phyloP scores from a whole-genome alignment of 1,140 invertebrate species.

The Drosophila serrata region DNA sequence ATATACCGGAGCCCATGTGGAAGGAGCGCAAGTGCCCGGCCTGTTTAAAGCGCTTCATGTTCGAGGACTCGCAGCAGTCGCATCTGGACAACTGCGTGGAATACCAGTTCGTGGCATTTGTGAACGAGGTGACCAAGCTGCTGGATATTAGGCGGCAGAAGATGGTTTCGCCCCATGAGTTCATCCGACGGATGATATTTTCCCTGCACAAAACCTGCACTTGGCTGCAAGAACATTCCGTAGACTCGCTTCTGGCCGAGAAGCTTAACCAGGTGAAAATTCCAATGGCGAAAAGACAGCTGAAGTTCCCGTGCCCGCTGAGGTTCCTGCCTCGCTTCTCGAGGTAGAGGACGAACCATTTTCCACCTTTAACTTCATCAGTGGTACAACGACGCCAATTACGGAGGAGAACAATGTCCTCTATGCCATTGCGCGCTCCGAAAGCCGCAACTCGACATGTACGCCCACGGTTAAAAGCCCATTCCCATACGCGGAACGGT shows the following conservation, averaged over 20 bases:
- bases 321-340: neutral
- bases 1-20: slow-evolving; percentile 78
- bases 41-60: slow-evolving; percentile 80
- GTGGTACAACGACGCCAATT: slow-evolving; percentile 63
- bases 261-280: slow-evolving; percentile 65
- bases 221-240: slow-evolving; percentile 77
- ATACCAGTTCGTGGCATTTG: slow-evolving; percentile 67
- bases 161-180: slow-evolving; percentile 80
- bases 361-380: slow-evolving; percentile 29
- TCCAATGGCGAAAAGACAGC: slow-evolving; percentile 39
- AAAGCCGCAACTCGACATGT: slow-evolving; percentile 62
- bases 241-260: slow-evolving; percentile 51
- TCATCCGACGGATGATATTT: slow-evolving; percentile 80
- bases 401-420: slow-evolving; percentile 74
- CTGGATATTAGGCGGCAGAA: slow-evolving; percentile 70
- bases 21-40: slow-evolving; percentile 82
- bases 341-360: slow-evolving; percentile 11
- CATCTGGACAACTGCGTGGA: slow-evolving; percentile 78
- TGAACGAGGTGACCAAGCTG: slow-evolving; percentile 62
- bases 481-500: slow-evolving; percentile 59
- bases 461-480: slow-evolving; percentile 65
- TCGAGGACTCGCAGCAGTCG: slow-evolving; percentile 75
- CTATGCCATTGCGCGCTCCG: slow-evolving; percentile 75
- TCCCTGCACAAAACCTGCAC: slow-evolving; percentile 75
- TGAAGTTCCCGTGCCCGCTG: slow-evolving; percentile 7